Base-by-base conservation (phyloP, 2,888 invertebrate genomes). In the Nomada lathburiana region DNA sequence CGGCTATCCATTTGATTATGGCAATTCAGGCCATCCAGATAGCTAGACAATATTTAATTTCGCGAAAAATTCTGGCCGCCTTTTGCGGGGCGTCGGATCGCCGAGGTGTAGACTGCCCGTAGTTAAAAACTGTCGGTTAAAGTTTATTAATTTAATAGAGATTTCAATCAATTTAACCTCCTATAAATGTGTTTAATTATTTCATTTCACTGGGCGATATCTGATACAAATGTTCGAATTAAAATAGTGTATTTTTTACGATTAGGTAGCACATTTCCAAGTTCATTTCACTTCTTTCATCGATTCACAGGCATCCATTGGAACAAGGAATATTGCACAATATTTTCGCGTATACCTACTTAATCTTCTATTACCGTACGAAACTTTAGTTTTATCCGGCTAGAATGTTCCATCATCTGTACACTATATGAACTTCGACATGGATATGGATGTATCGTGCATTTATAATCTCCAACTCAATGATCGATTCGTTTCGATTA, bases 1-100 rank as follows among this genome's bases (percentile, higher is more conserved):
- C 69, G 53, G 69, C 62, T 78, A 79, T 70, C 77, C 78, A 59
- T 60, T 76, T 81, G 68, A 77, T 77, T 75, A 77, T 59, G 63
- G 57, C 63, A 60, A 80, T 80, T 67, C 55, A 44, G 50, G 59
- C n/a, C 76, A 69, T 55, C 55, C 26, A 78, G 44, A 74, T 65
- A 65, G 53, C n/a, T 55, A 16, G 69, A 10, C 50, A 36, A 44
- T 76, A 63, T 76, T 76, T 71, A 50, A 75, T 75, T 60, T 18
- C 23, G 26, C 10, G 44, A 53, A 44, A 44, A 23, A 68, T 42
- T 44, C 23, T 2, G 44, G 10, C 5, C 42, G n/a, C 23, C 20
- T 60, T 52, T 42, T 23, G 52, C 44, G 52, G 2, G 13, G 23
- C 5, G 65, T 18, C 18, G 2, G 20, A 1, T 26, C 26, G 74